Evolutionary conservation across 1,140 invertebrate genomes (phyloP), one percentile per base, ranked within the genome.

Genomic region (Mercenaria mercenaria): DNA sequence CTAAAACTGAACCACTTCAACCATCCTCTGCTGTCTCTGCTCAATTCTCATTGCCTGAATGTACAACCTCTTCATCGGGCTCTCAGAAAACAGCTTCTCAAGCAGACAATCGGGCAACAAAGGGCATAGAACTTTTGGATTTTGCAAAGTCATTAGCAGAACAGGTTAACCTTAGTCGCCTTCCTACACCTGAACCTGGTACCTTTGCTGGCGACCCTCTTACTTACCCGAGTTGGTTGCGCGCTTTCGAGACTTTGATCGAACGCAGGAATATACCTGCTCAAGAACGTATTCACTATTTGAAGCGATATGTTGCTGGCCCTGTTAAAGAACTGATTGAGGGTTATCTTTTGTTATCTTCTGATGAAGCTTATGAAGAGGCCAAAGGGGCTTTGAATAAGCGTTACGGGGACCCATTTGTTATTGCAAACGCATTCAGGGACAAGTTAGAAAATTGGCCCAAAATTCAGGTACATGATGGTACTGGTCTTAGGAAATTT

Each of bases 231-330:
- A 34, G 26, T 23, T 91, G 89, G 84, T 86, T 77, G 50, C 37
- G 97, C 87, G 97, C 97, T 97, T 98, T 98, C 64, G 98, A 97
- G 93, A 98, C 97, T 96, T 98, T 98, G 93, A 98, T 98, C 79
- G 98, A 98, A 72, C 98, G 97, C 95, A 98, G 98, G 94, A 98
- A 97, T 94, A 98, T 98, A 91, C 97, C 97, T 96, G 97, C 98
- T 97, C 94, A 97, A 97, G 93, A 96, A 89, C 92, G 90, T 79
- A 91, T 90, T 39, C 74, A 91, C 59, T 89, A 92, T 80, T 52
- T 91, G 6, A 91, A 64, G 96, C 96, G 8, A 96, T 91, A 91
- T 32, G 39, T 89, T 32, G 86, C 69, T 41, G 91, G 86, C 50
- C 13, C 32, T 1, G 89, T 90, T 0, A 76, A 82, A 74, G 86